phyloP scores from a whole-genome alignment of 2,888 invertebrate species.

The Steinernema scapterisci region DNA sequence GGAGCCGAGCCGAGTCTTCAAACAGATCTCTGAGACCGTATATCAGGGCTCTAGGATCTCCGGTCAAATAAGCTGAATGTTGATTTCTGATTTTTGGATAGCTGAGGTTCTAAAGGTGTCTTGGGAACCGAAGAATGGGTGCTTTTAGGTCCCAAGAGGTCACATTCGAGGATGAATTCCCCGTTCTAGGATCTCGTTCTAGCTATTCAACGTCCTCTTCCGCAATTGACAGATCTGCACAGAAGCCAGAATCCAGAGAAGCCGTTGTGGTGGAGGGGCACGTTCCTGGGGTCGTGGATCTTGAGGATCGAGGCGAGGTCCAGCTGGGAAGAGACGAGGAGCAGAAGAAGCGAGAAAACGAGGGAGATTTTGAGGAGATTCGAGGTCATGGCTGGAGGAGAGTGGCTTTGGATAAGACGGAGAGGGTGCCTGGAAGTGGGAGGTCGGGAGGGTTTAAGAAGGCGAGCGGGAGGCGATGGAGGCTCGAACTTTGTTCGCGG shows the following conservation, averaged over 20 bases:
- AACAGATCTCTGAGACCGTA: no score
- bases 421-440: no score
- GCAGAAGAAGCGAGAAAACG: background rate
- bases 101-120: background rate
- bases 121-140: no score
- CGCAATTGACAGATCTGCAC: conserved; percentile 36
- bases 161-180: no score
- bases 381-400: background rate
- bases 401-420: background rate
- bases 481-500: no score
- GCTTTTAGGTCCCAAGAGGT: no score
- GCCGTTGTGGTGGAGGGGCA: conserved; percentile 12
- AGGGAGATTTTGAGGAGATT: background rate
- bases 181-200: no score
- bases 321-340: background rate
- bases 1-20: no score
- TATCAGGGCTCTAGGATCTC: no score
- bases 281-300: background rate
- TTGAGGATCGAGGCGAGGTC: background rate
- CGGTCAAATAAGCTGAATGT: background rate
- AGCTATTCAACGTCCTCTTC: conserved; percentile 29
- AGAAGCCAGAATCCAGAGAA: conserved; percentile 27
- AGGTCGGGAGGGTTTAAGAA: no score
- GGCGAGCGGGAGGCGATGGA: no score
- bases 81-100: no score